These are phyloP conservation scores for Cervus canadensis DNA, from an alignment of 2,113 vertebrate species.

Conservation along the genomic window DNA sequence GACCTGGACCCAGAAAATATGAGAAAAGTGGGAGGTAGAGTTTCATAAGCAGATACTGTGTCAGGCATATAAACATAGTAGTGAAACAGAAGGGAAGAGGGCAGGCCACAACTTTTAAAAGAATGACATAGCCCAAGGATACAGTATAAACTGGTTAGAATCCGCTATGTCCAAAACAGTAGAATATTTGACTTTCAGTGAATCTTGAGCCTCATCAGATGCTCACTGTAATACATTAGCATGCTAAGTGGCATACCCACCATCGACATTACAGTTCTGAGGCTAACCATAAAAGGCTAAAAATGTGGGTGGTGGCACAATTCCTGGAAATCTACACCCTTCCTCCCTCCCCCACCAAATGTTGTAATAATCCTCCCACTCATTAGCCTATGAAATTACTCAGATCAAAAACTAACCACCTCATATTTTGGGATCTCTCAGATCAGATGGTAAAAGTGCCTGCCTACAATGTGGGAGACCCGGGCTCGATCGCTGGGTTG, in stretches of 20 bases:
- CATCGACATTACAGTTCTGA: not conserved
- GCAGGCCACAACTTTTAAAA: not conserved
- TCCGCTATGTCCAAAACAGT: not conserved
- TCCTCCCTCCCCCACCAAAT: not conserved
- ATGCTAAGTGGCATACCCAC: not conserved
- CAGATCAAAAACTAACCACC: not conserved
- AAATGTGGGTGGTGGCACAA: not conserved
- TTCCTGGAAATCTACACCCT: not conserved
- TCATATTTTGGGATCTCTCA: not conserved
- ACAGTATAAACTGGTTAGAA: not conserved
- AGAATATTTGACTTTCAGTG: not conserved
- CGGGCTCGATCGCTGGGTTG: fast-evolving
- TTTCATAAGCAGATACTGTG: not conserved
- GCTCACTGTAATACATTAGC: not conserved
- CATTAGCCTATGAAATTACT: not conserved
- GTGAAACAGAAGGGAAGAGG: not conserved
- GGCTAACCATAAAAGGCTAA: not conserved
- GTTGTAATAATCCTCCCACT: not conserved
- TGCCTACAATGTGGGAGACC: not conserved
- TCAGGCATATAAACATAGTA: not conserved
- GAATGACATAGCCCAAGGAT: not conserved
- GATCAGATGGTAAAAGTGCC: not conserved
- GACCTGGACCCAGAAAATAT: not conserved
- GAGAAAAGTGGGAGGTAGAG: not conserved
- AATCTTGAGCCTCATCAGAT: not conserved